Evolutionary conservation across 2,797 vertebrate genomes (phyloP).

Genomic region (Thripadectes ignobilis): DNA sequence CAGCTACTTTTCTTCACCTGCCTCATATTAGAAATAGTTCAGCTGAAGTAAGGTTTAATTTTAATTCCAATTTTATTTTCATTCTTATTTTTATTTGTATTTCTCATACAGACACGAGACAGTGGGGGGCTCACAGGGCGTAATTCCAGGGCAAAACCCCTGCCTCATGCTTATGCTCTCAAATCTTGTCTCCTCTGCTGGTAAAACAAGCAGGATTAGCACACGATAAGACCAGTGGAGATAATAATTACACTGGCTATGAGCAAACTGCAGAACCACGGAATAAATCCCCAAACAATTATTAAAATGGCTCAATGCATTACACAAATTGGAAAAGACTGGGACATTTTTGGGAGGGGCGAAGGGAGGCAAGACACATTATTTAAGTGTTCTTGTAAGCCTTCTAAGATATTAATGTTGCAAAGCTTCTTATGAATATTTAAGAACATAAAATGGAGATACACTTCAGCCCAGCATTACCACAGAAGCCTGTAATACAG

Average conservation of each 20-base stretch:
- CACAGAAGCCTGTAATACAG: constrained; percentile 79
- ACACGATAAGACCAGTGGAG: constrained; percentile 63
- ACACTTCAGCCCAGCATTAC: constrained; percentile 78
- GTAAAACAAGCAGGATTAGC: constrained; percentile 78
- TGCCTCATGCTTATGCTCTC: constrained; percentile 28
- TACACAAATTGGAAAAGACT: constrained; percentile 92
- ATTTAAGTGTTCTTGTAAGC: constrained; percentile 99
- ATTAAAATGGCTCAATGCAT: constrained; percentile 91
- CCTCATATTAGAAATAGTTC: not conserved
- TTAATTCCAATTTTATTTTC: not conserved
- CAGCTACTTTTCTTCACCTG: not conserved
- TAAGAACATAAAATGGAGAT: constrained; percentile 96
- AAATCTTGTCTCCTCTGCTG: constrained; percentile 68
- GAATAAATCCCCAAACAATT: constrained; percentile 84
- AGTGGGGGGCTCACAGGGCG: not conserved
- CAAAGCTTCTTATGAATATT: constrained; percentile 99
- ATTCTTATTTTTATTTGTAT: not conserved
- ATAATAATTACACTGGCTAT: constrained; percentile 81
- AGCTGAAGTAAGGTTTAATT: not conserved
- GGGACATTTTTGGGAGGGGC: constrained; percentile 73
- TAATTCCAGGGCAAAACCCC: constrained; percentile 56
- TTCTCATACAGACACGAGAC: not conserved
- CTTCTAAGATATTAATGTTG: constrained; percentile 99
- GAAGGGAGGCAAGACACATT: constrained; percentile 82
- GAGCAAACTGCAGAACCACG: constrained; percentile 72